phyloP scores from a whole-genome alignment of 2,797 vertebrate species.

The Sebastes goodei region DNA sequence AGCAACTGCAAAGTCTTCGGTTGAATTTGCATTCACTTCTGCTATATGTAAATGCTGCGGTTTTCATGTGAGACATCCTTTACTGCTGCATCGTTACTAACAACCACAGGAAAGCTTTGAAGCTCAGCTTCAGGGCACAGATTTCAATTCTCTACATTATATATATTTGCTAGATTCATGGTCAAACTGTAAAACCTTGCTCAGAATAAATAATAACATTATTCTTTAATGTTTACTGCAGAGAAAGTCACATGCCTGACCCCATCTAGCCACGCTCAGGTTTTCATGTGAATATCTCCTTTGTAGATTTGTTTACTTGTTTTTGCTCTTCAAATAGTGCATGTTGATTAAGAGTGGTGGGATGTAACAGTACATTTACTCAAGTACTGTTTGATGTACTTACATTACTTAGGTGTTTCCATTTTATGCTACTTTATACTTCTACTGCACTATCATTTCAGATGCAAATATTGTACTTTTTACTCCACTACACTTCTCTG shows the following conservation, averaged over 20 bases:
- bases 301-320: not conserved
- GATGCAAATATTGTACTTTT: not conserved
- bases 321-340: not conserved
- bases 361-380: not conserved
- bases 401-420: not conserved
- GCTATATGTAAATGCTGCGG: not conserved
- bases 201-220: not conserved
- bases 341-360: not conserved
- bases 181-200: not conserved
- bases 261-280: not conserved
- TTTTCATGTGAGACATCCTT: constrained; percentile 5
- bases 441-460: not conserved
- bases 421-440: not conserved
- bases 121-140: not conserved
- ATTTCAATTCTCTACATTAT: not conserved
- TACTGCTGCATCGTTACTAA: not conserved
- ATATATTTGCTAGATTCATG: not conserved
- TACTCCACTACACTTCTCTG: not conserved
- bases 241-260: not conserved
- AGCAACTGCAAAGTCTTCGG: not conserved
- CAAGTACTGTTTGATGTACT: not conserved
- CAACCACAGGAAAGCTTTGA: constrained; percentile 27
- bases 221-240: not conserved
- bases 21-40: constrained; percentile 5
- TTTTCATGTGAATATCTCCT: not conserved